Evolutionary conservation across 2,888 invertebrate genomes (phyloP), one percentile per base, ranked within the genome.

Genomic region (Apotomis betuletana): DNA sequence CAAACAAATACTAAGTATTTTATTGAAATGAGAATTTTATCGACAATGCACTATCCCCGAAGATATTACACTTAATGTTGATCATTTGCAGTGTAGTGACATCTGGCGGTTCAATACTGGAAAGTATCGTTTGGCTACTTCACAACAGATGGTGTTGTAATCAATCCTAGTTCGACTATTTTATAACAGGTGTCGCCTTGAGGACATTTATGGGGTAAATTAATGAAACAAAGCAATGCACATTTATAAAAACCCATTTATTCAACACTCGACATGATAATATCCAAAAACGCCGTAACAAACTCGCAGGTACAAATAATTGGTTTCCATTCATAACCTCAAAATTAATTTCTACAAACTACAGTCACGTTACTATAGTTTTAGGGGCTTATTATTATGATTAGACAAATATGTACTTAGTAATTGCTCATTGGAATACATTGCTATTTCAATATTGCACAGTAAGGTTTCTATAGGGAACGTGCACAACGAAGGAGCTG

Each of bases 191-290:
- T 63, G 63, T 27, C 55, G 46, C 13, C 13, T 15, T 15, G 15
- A 15, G 4, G 46, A 4, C 5, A 13, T 55, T 52, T 58, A 9
- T 27, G 4, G 13, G 5, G 61, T 1, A 46, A 46, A 15, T 9
- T 55, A 73, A 61, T 27, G 74, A 57, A 74, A 70, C 15, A 51
- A 27, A 13, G 10, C 5, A 49, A 8, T 27, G 52, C 72, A 85
- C 82, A 84, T 85, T 84, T 85, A 86, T 86, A 87, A 86, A 90
- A 90, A 81, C 77, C 79, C 85, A 86, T 91, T 88, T 92, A 91
- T 88, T 90, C 80, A 90, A 90, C 84, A 88, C 83, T 82, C 82
- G 87, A 87, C 89, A 89, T 84, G 58, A 57, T 68, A 77, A 85
- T 87, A 79, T 90, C 86, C 84, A 90, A 90, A 88, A 89, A 79